Base-by-base conservation (phyloP, 2,888 invertebrate genomes). In the Drosophila recens region DNA sequence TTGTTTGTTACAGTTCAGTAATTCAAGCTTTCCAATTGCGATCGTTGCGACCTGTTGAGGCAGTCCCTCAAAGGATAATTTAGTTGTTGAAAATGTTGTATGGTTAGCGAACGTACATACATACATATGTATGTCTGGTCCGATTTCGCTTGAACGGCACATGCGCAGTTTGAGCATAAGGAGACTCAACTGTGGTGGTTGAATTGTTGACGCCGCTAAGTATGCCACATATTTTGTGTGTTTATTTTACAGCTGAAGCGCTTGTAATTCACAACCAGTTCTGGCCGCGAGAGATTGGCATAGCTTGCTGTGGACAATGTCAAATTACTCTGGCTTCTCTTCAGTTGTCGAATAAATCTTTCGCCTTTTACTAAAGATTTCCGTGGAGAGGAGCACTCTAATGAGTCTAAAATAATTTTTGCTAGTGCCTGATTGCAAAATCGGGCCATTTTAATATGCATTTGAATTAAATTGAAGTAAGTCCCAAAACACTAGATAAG, bases 301-400 rank as follows among this genome's bases (percentile, higher is more conserved):
- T 30, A 4, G 13, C 1, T 6, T 0, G 0, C 0, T 0, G 4
- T 45, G 23, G 1, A 11, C 0, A 0, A 0, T 0, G 0, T 0
- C 0, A 27, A 42, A 1, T 61, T 51, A 93, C 94, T 95, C 94
- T 94, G 94, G 94, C 94, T 94, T 95, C 94, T 94, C 94, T 94
- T 94, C 95, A 94, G 93, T 92, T 85, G 94, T 91, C 95, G 95
- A 91, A 95, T 94, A 95, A 95, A 95, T 95, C 95, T 95, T 95
- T 95, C 95, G 95, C 95, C 95, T 95, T 95, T 95, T 95, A 95
- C 95, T 95, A 95, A 95, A 95, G 95, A 95, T 95, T 95, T 95
- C 95, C 95, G 95, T 95, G 95, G 95, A 95, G 95, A 94, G 95
- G 95, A 94, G 94, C 95, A 95, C 94, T 94, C 94, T 94, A 94